These are phyloP conservation scores for Gasteruption jaculator DNA, from an alignment of 2,888 invertebrate species.

Conservation along the genomic window DNA sequence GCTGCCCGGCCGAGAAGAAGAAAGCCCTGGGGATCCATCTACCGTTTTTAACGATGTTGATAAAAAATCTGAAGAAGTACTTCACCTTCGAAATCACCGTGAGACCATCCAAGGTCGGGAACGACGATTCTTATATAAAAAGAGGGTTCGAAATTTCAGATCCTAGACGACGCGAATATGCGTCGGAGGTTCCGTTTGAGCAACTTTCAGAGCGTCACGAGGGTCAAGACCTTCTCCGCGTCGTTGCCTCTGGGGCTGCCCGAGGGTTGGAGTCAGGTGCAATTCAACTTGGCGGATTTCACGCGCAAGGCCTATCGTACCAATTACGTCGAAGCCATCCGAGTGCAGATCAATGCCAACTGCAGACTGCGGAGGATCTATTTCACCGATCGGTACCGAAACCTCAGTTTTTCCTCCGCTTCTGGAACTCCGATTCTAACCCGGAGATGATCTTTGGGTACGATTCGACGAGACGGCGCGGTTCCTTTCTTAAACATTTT, in stretches of 20 bases:
- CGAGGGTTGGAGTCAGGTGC: conserved; percentile 94
- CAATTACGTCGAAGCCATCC: conserved; percentile 85
- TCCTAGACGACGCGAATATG: conserved; percentile 92
- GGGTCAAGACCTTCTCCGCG: conserved; percentile 95
- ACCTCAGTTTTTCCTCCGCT: too few species aligned
- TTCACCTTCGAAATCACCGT: conserved; percentile 97
- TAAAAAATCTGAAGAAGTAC: conserved; percentile 93
- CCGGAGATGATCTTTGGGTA: too few species aligned
- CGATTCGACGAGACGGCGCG: too few species aligned
- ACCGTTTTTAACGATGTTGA: conserved; percentile 91
- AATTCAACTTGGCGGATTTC: conserved; percentile 93
- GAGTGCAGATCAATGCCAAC: conserved; percentile 94
- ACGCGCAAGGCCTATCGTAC: conserved; percentile 93
- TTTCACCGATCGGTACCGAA: conserved; percentile 66
- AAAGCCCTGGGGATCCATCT: conserved; percentile 89
- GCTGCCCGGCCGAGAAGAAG: conserved; percentile 87
- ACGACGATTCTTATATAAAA: too few species aligned
- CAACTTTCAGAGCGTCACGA: conserved; percentile 91
- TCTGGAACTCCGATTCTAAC: too few species aligned
- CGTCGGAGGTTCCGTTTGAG: conserved; percentile 81
- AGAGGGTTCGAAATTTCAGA: too few species aligned
- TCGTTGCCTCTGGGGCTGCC: conserved; percentile 95
- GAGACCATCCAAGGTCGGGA: too few species aligned
- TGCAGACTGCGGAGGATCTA: conserved; percentile 86
- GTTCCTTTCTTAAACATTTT: conserved; percentile 1